Conservation (phyloP, 2,888 invertebrate genomes). For the Rosalia funebris region DNA sequence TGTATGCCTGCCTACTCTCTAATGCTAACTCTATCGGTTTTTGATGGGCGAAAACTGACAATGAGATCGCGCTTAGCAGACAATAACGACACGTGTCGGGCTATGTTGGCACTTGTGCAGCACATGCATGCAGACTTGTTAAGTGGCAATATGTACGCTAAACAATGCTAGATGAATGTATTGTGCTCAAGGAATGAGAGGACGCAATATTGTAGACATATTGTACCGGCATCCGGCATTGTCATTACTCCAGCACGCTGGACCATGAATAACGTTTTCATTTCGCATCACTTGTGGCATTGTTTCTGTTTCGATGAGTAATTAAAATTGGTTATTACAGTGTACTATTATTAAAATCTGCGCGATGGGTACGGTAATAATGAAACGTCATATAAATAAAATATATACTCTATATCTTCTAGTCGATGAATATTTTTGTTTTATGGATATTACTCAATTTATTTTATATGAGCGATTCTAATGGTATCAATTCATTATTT, state of each 20-base stretch:
- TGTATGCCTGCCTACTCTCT: constrained; percentile 7
- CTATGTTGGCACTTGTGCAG: constrained; percentile 53
- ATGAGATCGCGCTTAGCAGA: constrained; percentile 32
- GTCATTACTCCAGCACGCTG: constrained; percentile 44
- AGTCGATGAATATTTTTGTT: too few species aligned
- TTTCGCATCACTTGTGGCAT: constrained; percentile 45
- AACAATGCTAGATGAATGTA: constrained; percentile 54
- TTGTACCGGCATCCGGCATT: constrained; percentile 50
- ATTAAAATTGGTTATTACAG: constrained; percentile 36
- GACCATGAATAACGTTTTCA: constrained; percentile 47
- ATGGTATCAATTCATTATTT: too few species aligned
- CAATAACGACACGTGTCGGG: constrained; percentile 53
- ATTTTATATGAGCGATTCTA: too few species aligned
- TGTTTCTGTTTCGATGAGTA: constrained; percentile 40
- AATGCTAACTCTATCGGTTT: constrained; percentile 16
- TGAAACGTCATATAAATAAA: too few species aligned
- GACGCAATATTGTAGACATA: constrained; percentile 54
- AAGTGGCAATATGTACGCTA: constrained; percentile 58
- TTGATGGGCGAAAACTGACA: constrained; percentile 26
- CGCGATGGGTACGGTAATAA: constrained; percentile 4
- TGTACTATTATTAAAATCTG: constrained; percentile 16
- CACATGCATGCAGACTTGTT: constrained; percentile 53
- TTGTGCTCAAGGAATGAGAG: constrained; percentile 53
- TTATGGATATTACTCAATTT: too few species aligned
- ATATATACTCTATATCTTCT: too few species aligned